phyloP scores from a whole-genome alignment of 2,113 vertebrate genomes.

The Stomatorhinus ivindoensis region DNA sequence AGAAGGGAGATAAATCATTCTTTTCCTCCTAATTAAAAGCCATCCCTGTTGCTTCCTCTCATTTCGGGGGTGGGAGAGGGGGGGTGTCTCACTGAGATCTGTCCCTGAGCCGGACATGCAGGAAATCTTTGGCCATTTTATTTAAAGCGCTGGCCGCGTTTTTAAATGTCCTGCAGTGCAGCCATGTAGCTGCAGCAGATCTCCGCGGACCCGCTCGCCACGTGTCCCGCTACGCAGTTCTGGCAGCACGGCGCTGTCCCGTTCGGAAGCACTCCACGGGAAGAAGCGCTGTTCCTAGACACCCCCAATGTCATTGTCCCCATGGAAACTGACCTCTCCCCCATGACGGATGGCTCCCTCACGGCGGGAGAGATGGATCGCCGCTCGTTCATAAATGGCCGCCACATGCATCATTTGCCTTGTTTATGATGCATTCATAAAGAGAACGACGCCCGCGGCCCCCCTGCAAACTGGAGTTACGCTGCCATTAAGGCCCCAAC shows the following conservation, averaged over 20 bases:
- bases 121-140: neutral
- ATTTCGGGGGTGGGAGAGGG: neutral
- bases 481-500: conserved; percentile 11
- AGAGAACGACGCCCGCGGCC: neutral
- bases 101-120: neutral
- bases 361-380: conserved; percentile 6
- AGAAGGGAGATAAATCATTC: neutral
- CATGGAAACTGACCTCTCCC: conserved; percentile 13
- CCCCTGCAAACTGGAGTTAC: neutral
- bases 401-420: conserved; percentile 14
- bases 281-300: neutral
- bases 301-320: conserved; percentile 14
- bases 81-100: neutral
- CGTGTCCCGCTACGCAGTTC: neutral
- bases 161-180: neutral
- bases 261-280: neutral
- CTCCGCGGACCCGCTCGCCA: neutral
- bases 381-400: conserved; percentile 8
- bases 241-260: too few relatives aligned
- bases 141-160: neutral
- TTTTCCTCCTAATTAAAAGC: neutral
- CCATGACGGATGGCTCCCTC: conserved; percentile 4
- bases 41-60: neutral
- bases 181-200: neutral
- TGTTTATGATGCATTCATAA: conserved; percentile 18